Base-by-base conservation (phyloP, 2,113 vertebrate species). In the Burhinus oedicnemus region DNA sequence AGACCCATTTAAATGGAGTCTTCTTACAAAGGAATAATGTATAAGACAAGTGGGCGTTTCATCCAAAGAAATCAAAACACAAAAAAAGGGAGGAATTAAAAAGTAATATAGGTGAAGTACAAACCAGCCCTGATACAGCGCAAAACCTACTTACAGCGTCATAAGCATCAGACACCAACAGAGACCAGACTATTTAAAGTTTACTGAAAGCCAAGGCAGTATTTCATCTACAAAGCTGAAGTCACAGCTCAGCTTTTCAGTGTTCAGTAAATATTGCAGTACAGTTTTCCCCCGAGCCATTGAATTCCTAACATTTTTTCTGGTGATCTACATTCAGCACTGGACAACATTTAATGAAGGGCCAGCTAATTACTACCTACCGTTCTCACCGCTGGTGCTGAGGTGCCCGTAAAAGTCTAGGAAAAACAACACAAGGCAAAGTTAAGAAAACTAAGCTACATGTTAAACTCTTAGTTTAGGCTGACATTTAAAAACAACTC, bases 311-410 rank as follows among this genome's bases (percentile, higher is more conserved):
- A 88, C 74, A 95, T 97, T 55, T 89, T 93, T 95, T 83, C 90
- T 71, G 11, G 18, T 81, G 81, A 64, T 93, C 80, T 89, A 36
- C 83, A 95, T 94, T 92, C 76, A 95, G 79, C 93, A 88, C 94
- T 95, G 82, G 69, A 93, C 75, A 94, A 77, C 74, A 85, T 82
- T 93, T 96, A 96, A 92, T 87, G 80, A 89, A 89, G 61, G 83
- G 83, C 87, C 52, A 90, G 77, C 87, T 92, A 96, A 95, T 97
- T 76, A 81, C 85, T 62, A 97, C 97, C 94, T 97, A 98, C 97
- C 97, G 90, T 89, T 90, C 90, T 97, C 93, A 81, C 85, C 8
- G 76, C 88, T 93, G 95, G 83, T 62, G 95, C 95, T 90, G 91
- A 93, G 87, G 90, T 83, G 54, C 93, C 40, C 91, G 79, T 84